Conservation (phyloP, 2,888 invertebrate species). For the Caenorhabditis auriculariae region DNA sequence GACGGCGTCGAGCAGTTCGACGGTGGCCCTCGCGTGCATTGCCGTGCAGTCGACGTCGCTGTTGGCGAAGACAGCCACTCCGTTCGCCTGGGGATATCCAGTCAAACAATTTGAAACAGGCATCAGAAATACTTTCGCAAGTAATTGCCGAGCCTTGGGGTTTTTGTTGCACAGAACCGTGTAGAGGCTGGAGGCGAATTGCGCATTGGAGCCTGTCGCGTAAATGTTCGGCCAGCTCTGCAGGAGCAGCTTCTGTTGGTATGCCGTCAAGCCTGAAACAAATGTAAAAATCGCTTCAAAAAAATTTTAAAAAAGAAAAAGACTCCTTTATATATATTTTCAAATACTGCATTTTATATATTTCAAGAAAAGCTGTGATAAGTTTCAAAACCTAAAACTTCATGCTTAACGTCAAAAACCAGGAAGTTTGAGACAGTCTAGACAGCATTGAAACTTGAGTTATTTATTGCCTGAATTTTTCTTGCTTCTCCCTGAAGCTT, state of each 20-base stretch:
- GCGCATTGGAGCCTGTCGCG: constrained; percentile 49
- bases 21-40: constrained; percentile 48
- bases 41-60: constrained; percentile 47
- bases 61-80: constrained; percentile 53
- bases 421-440: too few species aligned
- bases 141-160: constrained; percentile 47
- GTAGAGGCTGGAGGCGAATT: constrained; percentile 49
- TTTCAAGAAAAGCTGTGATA: not conserved
- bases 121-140: constrained; percentile 39
- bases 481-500: too few species aligned
- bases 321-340: too few species aligned
- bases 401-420: not conserved
- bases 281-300: not conserved
- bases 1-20: constrained; percentile 50
- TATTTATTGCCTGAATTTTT: too few species aligned
- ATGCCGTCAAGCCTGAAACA: constrained; percentile 43
- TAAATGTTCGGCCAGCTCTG: constrained; percentile 61
- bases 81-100: constrained; percentile 41
- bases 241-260: constrained; percentile 50
- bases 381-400: not conserved
- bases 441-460: too few species aligned
- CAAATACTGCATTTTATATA: too few species aligned
- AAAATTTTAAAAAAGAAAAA: too few species aligned
- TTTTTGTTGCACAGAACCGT: constrained; percentile 34
- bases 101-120: not conserved